Conservation (phyloP, 2,888 invertebrate species). For the Saturnia japonica region DNA sequence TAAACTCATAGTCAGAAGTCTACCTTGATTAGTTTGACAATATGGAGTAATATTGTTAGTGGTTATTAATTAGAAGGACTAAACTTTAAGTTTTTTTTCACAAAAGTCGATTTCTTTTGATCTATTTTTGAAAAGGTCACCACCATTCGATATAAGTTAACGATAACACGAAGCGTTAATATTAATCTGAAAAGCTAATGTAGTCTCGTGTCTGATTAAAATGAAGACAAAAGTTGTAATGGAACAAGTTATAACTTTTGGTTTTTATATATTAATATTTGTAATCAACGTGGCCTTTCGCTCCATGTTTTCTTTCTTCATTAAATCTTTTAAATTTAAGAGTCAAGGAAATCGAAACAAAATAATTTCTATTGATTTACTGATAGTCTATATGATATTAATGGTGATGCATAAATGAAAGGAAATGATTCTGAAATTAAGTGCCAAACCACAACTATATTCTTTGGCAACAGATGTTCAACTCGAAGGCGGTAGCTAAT, state of each 20-base stretch:
- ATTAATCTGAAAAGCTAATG: not conserved
- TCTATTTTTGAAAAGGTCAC: not conserved
- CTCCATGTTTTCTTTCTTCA: not conserved
- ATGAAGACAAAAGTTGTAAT: too few relatives aligned
- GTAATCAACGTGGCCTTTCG: too few relatives aligned
- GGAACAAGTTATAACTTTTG: too few relatives aligned
- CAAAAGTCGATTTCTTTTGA: not conserved
- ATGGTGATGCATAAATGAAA: too few relatives aligned
- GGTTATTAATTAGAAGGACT: too few relatives aligned
- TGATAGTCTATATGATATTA: too few relatives aligned
- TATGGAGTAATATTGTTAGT: not conserved
- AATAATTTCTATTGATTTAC: not conserved
- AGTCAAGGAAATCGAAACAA: not conserved
- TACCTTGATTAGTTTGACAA: not conserved
- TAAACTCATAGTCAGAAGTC: not conserved
- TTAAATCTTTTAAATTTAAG: not conserved
- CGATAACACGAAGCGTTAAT: not conserved
- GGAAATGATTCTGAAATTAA: too few relatives aligned
- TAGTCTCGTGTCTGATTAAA: too few relatives aligned
- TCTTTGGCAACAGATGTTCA: not conserved
- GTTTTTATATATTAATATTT: too few relatives aligned
- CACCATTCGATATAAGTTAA: not conserved
- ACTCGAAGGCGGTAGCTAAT: not conserved
- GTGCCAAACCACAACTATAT: too few relatives aligned
- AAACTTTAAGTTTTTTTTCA: too few relatives aligned